Conservation (phyloP, 2,888 invertebrate species). For the Oxystoma pomonae region DNA sequence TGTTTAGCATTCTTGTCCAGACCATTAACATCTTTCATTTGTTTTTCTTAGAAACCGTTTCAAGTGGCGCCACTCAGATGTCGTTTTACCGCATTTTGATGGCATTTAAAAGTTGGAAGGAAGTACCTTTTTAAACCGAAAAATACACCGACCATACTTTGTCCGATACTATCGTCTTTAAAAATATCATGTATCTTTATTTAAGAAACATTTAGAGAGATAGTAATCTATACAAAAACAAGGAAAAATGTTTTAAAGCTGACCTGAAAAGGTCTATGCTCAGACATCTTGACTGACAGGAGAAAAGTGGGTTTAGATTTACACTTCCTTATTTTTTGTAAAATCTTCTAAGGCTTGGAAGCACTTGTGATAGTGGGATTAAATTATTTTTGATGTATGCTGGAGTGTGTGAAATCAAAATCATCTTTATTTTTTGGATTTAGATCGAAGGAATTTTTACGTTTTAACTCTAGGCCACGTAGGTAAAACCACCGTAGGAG, state of each 20-base stretch:
- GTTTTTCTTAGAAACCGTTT: conserved; percentile 19
- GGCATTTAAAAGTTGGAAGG: neutral
- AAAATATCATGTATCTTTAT: neutral
- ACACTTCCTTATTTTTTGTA: no score
- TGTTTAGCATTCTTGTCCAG: conserved; percentile 4
- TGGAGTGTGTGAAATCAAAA: no score
- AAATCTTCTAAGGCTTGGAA: no score
- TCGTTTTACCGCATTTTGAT: neutral
- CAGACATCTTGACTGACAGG: no score
- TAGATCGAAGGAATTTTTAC: no score
- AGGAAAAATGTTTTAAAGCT: neutral
- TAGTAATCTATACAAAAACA: neutral
- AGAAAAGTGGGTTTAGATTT: no score
- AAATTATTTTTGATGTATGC: no score
- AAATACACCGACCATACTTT: neutral
- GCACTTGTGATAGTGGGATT: no score
- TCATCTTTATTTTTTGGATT: no score
- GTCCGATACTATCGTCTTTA: neutral
- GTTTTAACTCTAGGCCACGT: no score
- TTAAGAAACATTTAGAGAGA: neutral
- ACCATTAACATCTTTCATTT: conserved; percentile 15
- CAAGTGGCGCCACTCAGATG: conserved; percentile 18
- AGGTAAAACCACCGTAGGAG: no score
- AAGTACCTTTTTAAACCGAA: neutral
- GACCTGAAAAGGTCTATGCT: neutral